Percentiles rank a stretch among this genome's conserved stretches.
These are phyloP conservation scores for Ylistrum balloti DNA, from an alignment of 1,140 invertebrate genomes.

Conservation along the genomic window DNA sequence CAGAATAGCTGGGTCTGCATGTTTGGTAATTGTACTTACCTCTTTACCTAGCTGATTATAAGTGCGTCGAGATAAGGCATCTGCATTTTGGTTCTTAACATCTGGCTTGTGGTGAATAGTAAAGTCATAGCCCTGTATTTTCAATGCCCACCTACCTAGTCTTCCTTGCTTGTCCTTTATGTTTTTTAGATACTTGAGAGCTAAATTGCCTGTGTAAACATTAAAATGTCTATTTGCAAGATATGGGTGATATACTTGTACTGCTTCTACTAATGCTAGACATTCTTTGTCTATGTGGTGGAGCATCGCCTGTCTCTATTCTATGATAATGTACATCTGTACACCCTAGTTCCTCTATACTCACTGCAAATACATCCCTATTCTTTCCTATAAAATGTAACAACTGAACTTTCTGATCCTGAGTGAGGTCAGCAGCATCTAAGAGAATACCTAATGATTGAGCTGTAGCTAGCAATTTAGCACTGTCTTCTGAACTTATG, in stretches of 20 bases:
- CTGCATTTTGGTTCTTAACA: conserved; percentile 41
- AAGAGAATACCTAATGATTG: background rate
- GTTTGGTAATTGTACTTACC: background rate
- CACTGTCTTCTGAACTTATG: background rate
- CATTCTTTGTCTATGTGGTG: conserved; percentile 58
- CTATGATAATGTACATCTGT: conserved; percentile 53
- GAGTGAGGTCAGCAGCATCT: background rate
- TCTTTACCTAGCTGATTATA: background rate
- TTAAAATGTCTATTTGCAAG: too few relatives aligned
- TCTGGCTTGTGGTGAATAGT: too few relatives aligned
- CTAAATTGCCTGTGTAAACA: conserved; percentile 59
- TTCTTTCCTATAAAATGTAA: conserved; percentile 1
- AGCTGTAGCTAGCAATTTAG: background rate
- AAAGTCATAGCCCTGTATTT: conserved; percentile 51
- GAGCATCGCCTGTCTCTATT: conserved; percentile 57
- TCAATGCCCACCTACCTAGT: too few relatives aligned
- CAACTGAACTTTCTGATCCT: background rate
- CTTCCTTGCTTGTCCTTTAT: conserved; percentile 56
- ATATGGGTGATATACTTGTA: conserved; percentile 50
- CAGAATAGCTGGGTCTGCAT: background rate
- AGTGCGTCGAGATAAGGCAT: conserved; percentile 46
- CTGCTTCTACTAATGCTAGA: conserved; percentile 55
- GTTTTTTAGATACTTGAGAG: conserved; percentile 54
- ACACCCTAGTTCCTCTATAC: conserved; percentile 54
- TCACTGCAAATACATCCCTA: conserved; percentile 51